Base-by-base conservation (phyloP, 2,888 invertebrate genomes). In the Oithona nana region DNA sequence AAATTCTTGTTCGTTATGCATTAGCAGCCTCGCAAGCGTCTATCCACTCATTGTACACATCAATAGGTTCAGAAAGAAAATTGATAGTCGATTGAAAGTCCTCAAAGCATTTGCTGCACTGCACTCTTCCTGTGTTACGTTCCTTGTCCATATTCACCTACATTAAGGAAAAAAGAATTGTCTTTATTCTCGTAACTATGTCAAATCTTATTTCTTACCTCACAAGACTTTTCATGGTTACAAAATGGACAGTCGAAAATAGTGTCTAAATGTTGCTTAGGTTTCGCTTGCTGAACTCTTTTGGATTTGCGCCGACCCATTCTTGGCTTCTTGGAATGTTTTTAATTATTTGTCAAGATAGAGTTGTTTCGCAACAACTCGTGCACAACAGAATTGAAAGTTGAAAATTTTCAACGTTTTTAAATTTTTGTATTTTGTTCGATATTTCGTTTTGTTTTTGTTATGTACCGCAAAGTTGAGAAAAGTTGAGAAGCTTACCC, bases 21-120 rank as follows among this genome's bases (percentile, higher is more conserved):
- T 92, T 98, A 63, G 94, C 95, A 69, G 79, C 82, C 79, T 98
- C 97, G 76, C 97, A 98, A 0, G 95, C 97, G 78, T 98, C 97
- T 65, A 98, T 94, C 97, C 97, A 98, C 73, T 97, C 95, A 75
- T 95, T 94, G 73, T 97, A 98, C 20, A 98, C 97, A 78, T 98
- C 98, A 67, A 98, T 84, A 4, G 97, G 86, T 74, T 98, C 97
- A 8, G 95, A 94, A 64, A 98, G 77, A 71, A 90, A 88, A 75
- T 94, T 95, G 67, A 97, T 93, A 30, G 84, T 83, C 0, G 95
- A 92, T 73, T 97, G 95, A 75, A 89, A 97, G 71, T 92, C 93
- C 77, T 98, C 97, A 71, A 89, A 74, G 71, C 97, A 98, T 1
- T 98, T 93, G 68, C 89, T 78, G 75, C 97, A 98, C 58, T 86